Percentiles rank a stretch among this genome's conserved stretches.
phyloP scores from a whole-genome alignment of 2,888 invertebrate genomes.

The Campopleginae sp. region DNA sequence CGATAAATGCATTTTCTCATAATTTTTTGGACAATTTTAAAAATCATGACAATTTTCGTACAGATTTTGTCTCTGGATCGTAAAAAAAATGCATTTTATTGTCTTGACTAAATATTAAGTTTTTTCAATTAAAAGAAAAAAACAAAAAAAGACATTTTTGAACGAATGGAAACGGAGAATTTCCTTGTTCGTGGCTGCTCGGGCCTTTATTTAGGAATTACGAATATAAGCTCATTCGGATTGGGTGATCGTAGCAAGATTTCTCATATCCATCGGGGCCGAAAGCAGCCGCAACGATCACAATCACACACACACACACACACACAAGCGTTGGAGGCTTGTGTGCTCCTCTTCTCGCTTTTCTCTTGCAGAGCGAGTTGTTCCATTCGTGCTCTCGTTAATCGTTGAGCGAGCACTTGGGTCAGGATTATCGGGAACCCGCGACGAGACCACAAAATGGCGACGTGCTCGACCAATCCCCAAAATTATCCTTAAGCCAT shows the following conservation, averaged over 20 bases:
- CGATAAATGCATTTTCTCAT: too few species aligned
- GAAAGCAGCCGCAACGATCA: not conserved
- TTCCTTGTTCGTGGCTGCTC: not conserved
- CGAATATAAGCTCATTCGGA: not conserved
- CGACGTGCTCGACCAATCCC: constrained; percentile 19
- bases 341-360: not conserved
- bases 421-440: constrained; percentile 36
- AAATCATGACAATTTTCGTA: too few species aligned
- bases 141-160: too few species aligned
- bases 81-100: too few species aligned
- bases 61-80: too few species aligned
- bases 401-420: constrained; percentile 29
- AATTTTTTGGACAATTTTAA: too few species aligned
- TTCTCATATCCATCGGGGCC: not conserved
- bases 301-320: not conserved
- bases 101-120: too few species aligned
- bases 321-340: not conserved
- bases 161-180: not conserved
- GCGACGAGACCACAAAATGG: constrained; percentile 11
- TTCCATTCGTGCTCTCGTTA: not conserved
- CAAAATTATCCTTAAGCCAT: not conserved
- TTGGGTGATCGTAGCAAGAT: not conserved
- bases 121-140: too few species aligned
- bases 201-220: not conserved
- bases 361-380: not conserved